Base-by-base conservation (phyloP, 2,113 vertebrate genomes). In the Hiodon tergisus region DNA sequence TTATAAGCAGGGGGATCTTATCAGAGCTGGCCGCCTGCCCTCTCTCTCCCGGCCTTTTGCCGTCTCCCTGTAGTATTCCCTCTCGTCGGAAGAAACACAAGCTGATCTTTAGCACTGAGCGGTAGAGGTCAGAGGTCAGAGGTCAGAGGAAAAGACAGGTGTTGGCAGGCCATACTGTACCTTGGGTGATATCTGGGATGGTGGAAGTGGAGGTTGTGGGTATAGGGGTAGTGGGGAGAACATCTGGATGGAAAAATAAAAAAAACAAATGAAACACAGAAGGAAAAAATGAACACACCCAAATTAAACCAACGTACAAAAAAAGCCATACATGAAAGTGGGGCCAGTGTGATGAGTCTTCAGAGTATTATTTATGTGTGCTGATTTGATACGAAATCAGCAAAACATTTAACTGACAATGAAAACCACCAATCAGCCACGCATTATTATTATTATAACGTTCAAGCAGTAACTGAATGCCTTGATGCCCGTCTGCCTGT, bases 201-300 rank as follows among this genome's bases (percentile, higher is more conserved):
- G 76, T 81, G 89, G 87, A 88, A 87, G 71, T 61, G 71, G 83
- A 78, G 79, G 81, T 76, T 77, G 91, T 89, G 88, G 90, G 90
- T 87, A 89, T 82, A 85, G 89, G 90, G 85, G 86, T 87, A 89
- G 91, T 90, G 83, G 88, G 87, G 90, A 87, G 88, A 90, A 89
- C 88, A 91, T 92, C 91, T 92, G 88, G 88, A 91, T 89, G 88
- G 88, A 88, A 87, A 91, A 89, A 92, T 82, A 88, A 85, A 87
- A 62, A 31, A 71, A 57, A 65, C 50, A 60, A 62, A 78, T 69
- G 47, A 78, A 57, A 70, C 71, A 55, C 9, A 69, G 59, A 78
- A 60, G 63, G 47, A 65, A 71, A 67, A 53, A 77, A 48, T 16
- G 60, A 65, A 61, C 57, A 70, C 7, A 87, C 87, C 88, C 80